phyloP scores from a whole-genome alignment of 2,797 vertebrate genomes.

The Anniella stebbinsi region DNA sequence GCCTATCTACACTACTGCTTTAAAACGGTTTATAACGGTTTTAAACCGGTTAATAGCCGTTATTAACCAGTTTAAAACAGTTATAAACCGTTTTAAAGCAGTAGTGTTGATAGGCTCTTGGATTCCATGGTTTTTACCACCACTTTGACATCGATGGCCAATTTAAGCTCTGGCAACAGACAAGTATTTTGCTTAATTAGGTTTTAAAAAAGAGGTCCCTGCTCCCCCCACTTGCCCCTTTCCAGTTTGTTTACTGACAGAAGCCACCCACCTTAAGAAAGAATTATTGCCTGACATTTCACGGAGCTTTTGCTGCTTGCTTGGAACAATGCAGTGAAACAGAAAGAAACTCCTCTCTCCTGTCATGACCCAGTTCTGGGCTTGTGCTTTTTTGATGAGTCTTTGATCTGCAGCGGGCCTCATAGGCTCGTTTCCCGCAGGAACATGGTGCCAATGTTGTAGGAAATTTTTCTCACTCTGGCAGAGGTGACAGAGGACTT shows the following conservation, averaged over 20 bases:
- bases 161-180: constrained; percentile 64
- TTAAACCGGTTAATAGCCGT: too few relatives aligned
- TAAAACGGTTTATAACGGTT: too few relatives aligned
- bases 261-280: constrained; percentile 73
- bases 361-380: constrained; percentile 78
- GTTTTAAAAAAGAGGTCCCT: constrained; percentile 7
- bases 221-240: constrained; percentile 21
- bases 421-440: constrained; percentile 98
- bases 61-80: too few relatives aligned
- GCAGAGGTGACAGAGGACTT: constrained; percentile 88
- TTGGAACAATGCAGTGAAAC: constrained; percentile 71
- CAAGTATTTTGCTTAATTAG: constrained; percentile 43
- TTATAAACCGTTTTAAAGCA: too few relatives aligned
- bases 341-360: constrained; percentile 70
- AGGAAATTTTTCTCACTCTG: constrained; percentile 95
- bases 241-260: constrained; percentile 62
- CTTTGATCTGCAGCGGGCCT: constrained; percentile 79
- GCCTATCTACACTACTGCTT: too few relatives aligned
- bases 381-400: constrained; percentile 85
- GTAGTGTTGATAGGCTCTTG: too few relatives aligned
- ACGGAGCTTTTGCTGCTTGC: constrained; percentile 73
- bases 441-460: constrained; percentile 99
- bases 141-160: constrained; percentile 58
- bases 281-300: constrained; percentile 83
- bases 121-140: constrained; percentile 40